Evolutionary conservation across 2,113 vertebrate genomes (phyloP).

Genomic region (Mus pahari): DNA sequence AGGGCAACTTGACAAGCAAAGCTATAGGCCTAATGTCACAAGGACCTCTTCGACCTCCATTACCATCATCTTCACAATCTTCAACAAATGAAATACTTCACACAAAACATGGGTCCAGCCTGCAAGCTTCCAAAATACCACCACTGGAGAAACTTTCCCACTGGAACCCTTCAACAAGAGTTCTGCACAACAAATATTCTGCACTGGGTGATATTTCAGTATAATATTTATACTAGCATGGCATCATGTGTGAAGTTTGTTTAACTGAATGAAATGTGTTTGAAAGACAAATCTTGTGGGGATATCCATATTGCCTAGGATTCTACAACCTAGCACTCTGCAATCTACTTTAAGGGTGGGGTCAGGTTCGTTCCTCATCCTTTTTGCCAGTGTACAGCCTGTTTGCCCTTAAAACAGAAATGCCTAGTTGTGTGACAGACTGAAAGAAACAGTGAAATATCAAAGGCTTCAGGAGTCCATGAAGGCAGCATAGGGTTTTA

Average conservation of each 20-base stretch:
- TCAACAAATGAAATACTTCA: too few species aligned
- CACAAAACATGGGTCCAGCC: too few species aligned
- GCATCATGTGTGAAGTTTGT: neutral
- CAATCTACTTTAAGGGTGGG: neutral
- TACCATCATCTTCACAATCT: too few species aligned
- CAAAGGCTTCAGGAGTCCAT: neutral
- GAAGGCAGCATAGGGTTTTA: neutral
- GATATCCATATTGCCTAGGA: neutral
- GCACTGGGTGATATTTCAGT: neutral
- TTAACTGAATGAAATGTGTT: neutral
- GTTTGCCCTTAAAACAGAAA: neutral
- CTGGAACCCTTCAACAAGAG: neutral
- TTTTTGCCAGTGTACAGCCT: neutral
- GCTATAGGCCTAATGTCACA: too few species aligned
- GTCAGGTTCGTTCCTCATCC: neutral
- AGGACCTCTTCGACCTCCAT: too few species aligned
- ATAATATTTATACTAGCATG: neutral
- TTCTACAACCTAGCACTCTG: neutral
- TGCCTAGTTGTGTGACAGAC: neutral
- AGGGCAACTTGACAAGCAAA: too few species aligned
- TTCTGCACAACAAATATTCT: neutral
- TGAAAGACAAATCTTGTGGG: neutral
- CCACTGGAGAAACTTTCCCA: neutral
- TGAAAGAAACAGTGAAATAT: neutral
- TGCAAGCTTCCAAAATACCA: too few species aligned